Base-by-base conservation (phyloP, 2,888 invertebrate genomes). In the Toxonevra muliebris region DNA sequence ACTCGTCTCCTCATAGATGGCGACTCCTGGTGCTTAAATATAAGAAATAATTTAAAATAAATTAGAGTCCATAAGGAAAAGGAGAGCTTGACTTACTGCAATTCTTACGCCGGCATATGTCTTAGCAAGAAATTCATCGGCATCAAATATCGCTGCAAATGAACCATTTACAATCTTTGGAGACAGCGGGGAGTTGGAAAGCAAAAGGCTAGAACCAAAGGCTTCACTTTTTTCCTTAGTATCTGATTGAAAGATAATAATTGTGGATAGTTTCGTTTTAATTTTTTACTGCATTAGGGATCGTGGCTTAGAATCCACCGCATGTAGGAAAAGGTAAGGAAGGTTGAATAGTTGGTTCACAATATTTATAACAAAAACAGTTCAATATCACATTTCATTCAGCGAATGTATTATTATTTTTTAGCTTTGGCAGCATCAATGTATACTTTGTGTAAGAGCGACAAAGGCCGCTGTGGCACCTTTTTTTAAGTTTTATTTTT, bases 121-220 rank as follows among this genome's bases (percentile, higher is more conserved):
- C 72, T 86, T 86, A 52, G 85, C 82, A 68, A 86, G 77, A 73
- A 86, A 86, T 68, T 86, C 86, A 57, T 86, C 85, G 1, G 85
- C 80, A 80, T 96, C 96, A 77, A 94, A 94, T 71, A 96, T 92
- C 40, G 96, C 96, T 0, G 93, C 96, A 84, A 95, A 96, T 59
- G 95, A 96, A 4, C 95, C 96, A 77, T 97, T 96, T 3, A 97
- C 95, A 61, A 98, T 93, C 87, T 97, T 98, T 0, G 98, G 98
- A 7, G 96, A 96, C 92, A 95, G 94, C 1, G 97, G 97, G 2
- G 95, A 95, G 85, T 98, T 98, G 61, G 97, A 94, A 60, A 98
- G 87, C 30, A 98, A 88, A 1, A 98, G 88, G 79, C 97, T 97
- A 57, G 97, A 95, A 48, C 97, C 97, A 78, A 97, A 98, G 48